Percentiles rank a stretch among this genome's conserved stretches.
Conservation (phyloP, 1,140 invertebrate genomes). For the Oedothorax gibbosus region DNA sequence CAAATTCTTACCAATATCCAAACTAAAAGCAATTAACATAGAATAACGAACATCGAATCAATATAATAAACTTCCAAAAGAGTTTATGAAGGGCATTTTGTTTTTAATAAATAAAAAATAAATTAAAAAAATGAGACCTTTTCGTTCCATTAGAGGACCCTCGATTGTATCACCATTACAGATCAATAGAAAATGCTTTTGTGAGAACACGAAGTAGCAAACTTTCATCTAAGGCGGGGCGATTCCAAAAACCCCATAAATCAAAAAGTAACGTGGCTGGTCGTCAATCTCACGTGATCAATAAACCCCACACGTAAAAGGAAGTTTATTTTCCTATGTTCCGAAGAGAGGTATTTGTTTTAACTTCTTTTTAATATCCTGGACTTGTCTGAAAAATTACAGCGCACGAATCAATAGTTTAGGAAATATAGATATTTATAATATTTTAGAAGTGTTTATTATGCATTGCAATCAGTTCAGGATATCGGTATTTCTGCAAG, state of each 20-base stretch:
- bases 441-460: too few relatives aligned
- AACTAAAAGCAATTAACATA: too few relatives aligned
- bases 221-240: conserved; percentile 18
- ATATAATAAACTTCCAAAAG: neutral
- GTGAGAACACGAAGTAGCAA: too few relatives aligned
- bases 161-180: neutral
- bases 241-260: conserved; percentile 38
- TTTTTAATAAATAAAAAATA: neutral
- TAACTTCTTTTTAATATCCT: too few relatives aligned
- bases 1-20: too few relatives aligned
- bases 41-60: neutral
- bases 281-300: conserved; percentile 53
- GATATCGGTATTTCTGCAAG: too few relatives aligned
- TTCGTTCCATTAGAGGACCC: neutral
- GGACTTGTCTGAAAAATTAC: too few relatives aligned
- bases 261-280: conserved; percentile 44
- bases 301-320: conserved; percentile 9
- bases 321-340: neutral
- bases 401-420: too few relatives aligned
- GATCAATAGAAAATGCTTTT: neutral
- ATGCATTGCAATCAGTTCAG: too few relatives aligned
- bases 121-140: neutral
- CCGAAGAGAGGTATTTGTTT: too few relatives aligned
- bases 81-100: neutral
- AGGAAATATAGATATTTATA: too few relatives aligned